Conservation (phyloP, 2,797 vertebrate species). For the Halcyon leucocephala region DNA sequence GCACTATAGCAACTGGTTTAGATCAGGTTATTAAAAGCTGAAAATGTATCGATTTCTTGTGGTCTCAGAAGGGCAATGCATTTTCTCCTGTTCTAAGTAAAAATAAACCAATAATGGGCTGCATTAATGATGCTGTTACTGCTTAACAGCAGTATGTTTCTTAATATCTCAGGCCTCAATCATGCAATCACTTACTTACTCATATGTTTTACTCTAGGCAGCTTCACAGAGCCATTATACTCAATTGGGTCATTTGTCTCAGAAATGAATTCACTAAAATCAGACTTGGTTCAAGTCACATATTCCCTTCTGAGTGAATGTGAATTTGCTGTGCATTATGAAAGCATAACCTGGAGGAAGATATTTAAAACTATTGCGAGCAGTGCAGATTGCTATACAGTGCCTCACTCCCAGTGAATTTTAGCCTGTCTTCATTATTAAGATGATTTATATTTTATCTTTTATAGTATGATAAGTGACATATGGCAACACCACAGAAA, state of each 20-base stretch:
- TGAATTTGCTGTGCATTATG: not conserved
- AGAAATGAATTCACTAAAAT: slow-evolving; percentile 44
- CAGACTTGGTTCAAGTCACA: not conserved
- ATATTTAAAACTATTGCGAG: slow-evolving; percentile 4
- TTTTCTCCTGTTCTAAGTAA: slow-evolving; percentile 49
- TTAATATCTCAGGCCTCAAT: slow-evolving; percentile 5
- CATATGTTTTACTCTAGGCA: slow-evolving; percentile 49
- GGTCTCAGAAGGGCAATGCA: slow-evolving; percentile 35
- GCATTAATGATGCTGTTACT: slow-evolving; percentile 46
- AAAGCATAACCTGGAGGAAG: slow-evolving; percentile 29
- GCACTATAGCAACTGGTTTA: slow-evolving; percentile 46
- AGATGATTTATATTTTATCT: not conserved
- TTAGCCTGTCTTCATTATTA: not conserved
- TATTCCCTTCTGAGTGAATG: not conserved
- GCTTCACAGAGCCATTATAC: slow-evolving; percentile 17
- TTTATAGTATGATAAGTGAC: not conserved
- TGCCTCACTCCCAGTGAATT: not conserved
- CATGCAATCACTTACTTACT: slow-evolving; percentile 40
- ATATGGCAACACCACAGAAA: not conserved
- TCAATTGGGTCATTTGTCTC: slow-evolving; percentile 59
- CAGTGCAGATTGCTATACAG: not conserved
- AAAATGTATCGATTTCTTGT: slow-evolving; percentile 47
- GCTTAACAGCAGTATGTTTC: slow-evolving; percentile 10
- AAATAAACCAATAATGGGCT: slow-evolving; percentile 40
- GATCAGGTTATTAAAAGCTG: slow-evolving; percentile 62